A percentile compares a stretch with the other conserved stretches of the same genome.
Conservation (phyloP, 2,113 vertebrate genomes). For the Ceyx margarethae region DNA sequence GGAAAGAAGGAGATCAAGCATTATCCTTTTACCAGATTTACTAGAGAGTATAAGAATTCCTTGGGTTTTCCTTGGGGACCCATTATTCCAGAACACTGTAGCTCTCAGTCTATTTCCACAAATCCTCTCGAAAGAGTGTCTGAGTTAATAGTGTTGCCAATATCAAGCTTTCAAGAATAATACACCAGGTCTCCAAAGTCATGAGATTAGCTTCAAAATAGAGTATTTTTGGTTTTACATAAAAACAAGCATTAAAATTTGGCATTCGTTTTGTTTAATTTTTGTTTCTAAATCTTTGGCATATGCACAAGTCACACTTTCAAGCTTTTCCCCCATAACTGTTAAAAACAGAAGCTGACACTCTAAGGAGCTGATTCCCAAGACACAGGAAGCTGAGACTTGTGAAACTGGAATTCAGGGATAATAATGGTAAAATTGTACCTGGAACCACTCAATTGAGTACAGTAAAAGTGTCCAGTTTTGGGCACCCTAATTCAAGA, state of each 20-base stretch:
- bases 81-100: conserved; percentile 34
- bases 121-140: conserved; percentile 31
- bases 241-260: conserved; percentile 27
- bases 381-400: background rate
- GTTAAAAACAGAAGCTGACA: conserved; percentile 49
- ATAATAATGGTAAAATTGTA: background rate
- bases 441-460: background rate
- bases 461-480: background rate
- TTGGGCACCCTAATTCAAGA: too few relatives aligned
- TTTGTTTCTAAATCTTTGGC: conserved; percentile 48
- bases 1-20: conserved; percentile 18
- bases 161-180: conserved; percentile 36
- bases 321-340: conserved; percentile 26
- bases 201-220: conserved; percentile 55
- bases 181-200: background rate
- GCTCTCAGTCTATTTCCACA: background rate
- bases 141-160: conserved; percentile 4
- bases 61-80: background rate
- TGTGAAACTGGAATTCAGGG: background rate
- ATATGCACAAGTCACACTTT: conserved; percentile 40
- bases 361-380: background rate
- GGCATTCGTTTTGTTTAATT: conserved; percentile 35
- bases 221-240: background rate
- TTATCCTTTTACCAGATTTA: conserved; percentile 34
- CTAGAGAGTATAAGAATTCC: conserved; percentile 10